Conservation (phyloP, 2,888 invertebrate species). For the Lasioglossum marginatum region DNA sequence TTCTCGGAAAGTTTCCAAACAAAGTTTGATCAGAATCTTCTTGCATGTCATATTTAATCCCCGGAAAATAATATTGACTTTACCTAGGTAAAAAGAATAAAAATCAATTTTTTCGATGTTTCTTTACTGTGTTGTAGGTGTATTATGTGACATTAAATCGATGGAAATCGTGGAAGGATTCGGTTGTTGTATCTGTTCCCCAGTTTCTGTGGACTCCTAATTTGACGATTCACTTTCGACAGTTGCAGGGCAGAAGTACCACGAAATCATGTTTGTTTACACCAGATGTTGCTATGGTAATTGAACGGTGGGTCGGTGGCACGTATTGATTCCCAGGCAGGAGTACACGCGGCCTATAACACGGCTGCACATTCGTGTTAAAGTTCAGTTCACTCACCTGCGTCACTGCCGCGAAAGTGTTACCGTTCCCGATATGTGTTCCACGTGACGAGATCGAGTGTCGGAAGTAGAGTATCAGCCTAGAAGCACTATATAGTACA, state of each 20-base stretch:
- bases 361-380: constrained; percentile 57
- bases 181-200: neutral
- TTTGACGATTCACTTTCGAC: neutral
- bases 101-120: no score
- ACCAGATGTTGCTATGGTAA: constrained; percentile 81
- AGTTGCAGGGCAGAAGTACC: neutral
- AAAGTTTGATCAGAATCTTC: neutral
- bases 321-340: constrained; percentile 66
- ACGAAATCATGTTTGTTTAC: constrained; percentile 74
- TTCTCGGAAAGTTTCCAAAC: neutral
- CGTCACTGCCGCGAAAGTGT: constrained; percentile 36
- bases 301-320: constrained; percentile 65
- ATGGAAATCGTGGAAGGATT: neutral
- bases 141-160: no score
- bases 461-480: neutral
- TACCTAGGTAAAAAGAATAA: no score
- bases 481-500: neutral
- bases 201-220: neutral
- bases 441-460: constrained; percentile 29
- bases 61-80: no score
- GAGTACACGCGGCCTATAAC: constrained; percentile 35
- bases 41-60: neutral
- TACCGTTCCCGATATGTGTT: neutral
- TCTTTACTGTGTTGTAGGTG: no score
- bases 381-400: constrained; percentile 65